phyloP scores from a whole-genome alignment of 1,140 invertebrate genomes.

The Lysiphlebus fabarum region DNA sequence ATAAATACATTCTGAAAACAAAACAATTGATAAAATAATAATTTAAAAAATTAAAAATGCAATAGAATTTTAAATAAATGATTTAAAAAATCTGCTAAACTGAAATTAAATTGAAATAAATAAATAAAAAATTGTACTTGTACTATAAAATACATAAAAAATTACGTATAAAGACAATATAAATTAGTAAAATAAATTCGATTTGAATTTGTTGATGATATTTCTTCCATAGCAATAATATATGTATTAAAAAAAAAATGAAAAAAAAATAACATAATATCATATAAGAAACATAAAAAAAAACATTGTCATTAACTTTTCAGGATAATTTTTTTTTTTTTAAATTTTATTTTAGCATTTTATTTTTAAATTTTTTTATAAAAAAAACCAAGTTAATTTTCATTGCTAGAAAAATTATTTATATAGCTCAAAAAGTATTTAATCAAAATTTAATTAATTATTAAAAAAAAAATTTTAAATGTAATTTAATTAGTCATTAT shows the following conservation, averaged over 20 bases:
- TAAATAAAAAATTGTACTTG: constrained; percentile 28
- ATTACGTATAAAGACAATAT: constrained; percentile 17
- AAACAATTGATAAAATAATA: constrained; percentile 40
- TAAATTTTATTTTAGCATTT: no score
- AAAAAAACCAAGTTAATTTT: no score
- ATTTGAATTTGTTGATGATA: constrained; percentile 44
- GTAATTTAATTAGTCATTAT: no score
- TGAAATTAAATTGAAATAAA: constrained; percentile 31
- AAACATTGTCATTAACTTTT: no score
- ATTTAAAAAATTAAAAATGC: constrained; percentile 40
- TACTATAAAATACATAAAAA: constrained; percentile 34
- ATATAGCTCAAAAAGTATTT: no score
- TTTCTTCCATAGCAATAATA: constrained; percentile 52
- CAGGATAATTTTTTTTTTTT: no score
- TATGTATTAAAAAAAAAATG: constrained; percentile 49
- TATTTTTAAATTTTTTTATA: no score
- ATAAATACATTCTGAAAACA: constrained; percentile 34
- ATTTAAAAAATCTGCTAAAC: constrained; percentile 42
- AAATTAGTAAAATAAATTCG: constrained; percentile 31
- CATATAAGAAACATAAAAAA: no score
- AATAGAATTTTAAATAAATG: constrained; percentile 42
- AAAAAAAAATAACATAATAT: constrained; percentile 15
- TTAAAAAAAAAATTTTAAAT: no score
- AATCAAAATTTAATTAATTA: no score
- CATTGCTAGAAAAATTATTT: no score